A percentile compares a stretch with the other conserved stretches of the same genome.
phyloP scores from a whole-genome alignment of 2,888 invertebrate genomes.

The Deroplatys truncata region DNA sequence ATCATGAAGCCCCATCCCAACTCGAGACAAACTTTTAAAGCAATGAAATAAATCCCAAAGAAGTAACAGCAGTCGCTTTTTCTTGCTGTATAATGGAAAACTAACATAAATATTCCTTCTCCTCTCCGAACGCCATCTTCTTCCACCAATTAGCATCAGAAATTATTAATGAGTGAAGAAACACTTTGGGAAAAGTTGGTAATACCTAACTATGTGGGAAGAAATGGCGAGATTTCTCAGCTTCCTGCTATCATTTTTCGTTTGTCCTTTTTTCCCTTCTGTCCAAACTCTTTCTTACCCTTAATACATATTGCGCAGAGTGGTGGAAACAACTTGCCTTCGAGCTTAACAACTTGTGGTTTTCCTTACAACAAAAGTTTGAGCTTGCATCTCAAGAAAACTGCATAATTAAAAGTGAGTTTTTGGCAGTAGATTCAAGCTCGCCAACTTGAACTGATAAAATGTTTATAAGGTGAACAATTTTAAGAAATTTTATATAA shows the following conservation, averaged over 20 bases:
- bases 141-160: constrained; percentile 25
- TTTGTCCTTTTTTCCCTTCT: constrained; percentile 15
- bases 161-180: constrained; percentile 26
- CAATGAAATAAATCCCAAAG: constrained; percentile 20
- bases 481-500: no score
- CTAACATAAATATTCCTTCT: constrained; percentile 19
- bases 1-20: background rate
- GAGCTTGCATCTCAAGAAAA: background rate
- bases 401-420: background rate
- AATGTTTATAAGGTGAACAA: background rate
- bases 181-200: constrained; percentile 22
- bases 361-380: background rate
- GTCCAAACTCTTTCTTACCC: background rate
- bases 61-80: background rate
- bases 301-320: constrained; percentile 6
- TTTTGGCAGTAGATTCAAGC: background rate
- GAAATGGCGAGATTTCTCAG: background rate
- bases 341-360: constrained; percentile 8
- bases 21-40: background rate
- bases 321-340: background rate
- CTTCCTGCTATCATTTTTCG: constrained; percentile 22
- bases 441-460: background rate
- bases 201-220: constrained; percentile 1
- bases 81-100: constrained; percentile 19
- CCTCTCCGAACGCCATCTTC: background rate